Evolutionary conservation across 2,888 invertebrate genomes (phyloP).

Genomic region (Lepidochrysops patricia): DNA sequence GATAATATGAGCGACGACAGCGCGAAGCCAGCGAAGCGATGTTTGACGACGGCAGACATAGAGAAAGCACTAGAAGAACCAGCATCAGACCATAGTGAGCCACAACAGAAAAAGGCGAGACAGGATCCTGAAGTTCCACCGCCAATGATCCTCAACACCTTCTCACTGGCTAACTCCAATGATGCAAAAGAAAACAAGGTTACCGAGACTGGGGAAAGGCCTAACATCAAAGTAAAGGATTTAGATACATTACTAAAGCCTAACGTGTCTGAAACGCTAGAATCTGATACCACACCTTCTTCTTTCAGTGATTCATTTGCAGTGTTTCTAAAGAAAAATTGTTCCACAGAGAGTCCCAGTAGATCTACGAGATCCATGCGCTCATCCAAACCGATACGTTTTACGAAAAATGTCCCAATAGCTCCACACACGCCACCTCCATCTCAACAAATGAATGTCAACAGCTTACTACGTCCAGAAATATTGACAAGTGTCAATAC

Average conservation of each 20-base stretch:
- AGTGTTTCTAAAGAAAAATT: conserved; percentile 41
- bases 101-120: background rate
- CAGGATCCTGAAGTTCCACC: conserved; percentile 16
- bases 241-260: background rate
- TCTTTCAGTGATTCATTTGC: conserved; percentile 51
- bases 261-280: no score
- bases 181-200: conserved; percentile 18
- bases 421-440: no score
- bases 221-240: conserved; percentile 1
- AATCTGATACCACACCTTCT: conserved; percentile 35
- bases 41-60: conserved; percentile 35
- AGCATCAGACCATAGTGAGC: background rate
- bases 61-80: conserved; percentile 27
- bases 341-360: no score
- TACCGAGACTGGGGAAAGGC: conserved; percentile 15
- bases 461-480: no score
- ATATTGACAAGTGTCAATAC: no score
- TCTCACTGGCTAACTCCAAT: conserved; percentile 24
- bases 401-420: no score
- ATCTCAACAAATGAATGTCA: no score
- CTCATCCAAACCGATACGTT: conserved; percentile 18
- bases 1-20: conserved; percentile 23
- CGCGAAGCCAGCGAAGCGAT: conserved; percentile 19
- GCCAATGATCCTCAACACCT: conserved; percentile 25
- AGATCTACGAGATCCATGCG: conserved; percentile 28